A percentile compares a stretch with the other conserved stretches of the same genome.
Evolutionary conservation across 1,140 invertebrate species (phyloP).

Genomic region (Glossosoma conforme): DNA sequence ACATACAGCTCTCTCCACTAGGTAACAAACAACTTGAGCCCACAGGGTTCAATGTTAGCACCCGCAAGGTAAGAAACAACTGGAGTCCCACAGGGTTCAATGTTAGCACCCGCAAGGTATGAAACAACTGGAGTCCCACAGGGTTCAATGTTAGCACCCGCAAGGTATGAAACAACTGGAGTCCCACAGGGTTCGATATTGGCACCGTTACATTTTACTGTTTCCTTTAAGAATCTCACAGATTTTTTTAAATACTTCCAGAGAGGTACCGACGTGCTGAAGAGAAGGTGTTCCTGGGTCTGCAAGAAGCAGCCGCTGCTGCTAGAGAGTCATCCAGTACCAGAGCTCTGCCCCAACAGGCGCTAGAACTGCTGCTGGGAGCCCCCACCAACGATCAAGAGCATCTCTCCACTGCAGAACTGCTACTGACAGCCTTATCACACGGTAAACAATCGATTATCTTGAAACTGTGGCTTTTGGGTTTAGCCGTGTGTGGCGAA

Average conservation of each 20-base stretch:
- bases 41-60: neutral
- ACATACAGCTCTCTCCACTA: slow-evolving; percentile 20
- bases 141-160: no score
- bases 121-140: no score
- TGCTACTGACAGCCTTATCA: slow-evolving; percentile 8
- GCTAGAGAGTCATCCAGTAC: slow-evolving; percentile 5
- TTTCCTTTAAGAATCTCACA: neutral
- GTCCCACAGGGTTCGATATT: neutral
- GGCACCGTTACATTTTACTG: neutral
- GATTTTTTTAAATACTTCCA: slow-evolving; percentile 3
- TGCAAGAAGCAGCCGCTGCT: slow-evolving; percentile 20
- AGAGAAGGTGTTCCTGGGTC: slow-evolving; percentile 18
- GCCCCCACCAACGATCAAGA: neutral
- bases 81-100: neutral
- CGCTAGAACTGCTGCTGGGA: slow-evolving; percentile 2
- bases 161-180: neutral
- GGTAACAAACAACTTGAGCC: no score
- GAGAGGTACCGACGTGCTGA: slow-evolving; percentile 28
- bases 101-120: no score
- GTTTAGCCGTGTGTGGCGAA: no score
- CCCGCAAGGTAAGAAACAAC: no score
- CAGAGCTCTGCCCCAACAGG: no score
- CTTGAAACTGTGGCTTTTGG: no score
- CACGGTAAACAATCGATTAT: no score
- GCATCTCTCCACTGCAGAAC: neutral